Base-by-base conservation (phyloP, 2,113 vertebrate species). In the Phylloscopus trochilus region DNA sequence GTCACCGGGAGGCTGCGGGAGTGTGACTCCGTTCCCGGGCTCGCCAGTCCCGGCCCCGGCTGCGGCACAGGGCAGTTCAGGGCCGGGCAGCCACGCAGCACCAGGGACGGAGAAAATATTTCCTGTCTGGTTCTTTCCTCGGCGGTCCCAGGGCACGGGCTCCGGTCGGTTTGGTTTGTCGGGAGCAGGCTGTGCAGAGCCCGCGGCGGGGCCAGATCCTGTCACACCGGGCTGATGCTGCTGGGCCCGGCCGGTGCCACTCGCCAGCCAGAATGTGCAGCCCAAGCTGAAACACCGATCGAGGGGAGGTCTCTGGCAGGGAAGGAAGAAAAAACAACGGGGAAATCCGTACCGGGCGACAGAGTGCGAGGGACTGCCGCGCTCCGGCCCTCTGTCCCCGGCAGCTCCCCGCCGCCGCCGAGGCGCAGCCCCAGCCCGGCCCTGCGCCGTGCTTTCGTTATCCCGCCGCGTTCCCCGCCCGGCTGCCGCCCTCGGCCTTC, bases 371-470 rank as follows among this genome's bases (percentile, higher is more conserved):
- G 33, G 23, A 31, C 16, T 0, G 27, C 63, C 4, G 35, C 49
- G 7, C 30, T 11, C 31, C 18, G 8, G 24, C 55, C 30, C 55
- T 19, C 66, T 10, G 44, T 26, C 52, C 39, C 69, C 62, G 24
- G 8, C 22, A 37, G 28, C 6, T n/a, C 66, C 49, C 53, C 3
- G 19, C 18, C 6, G 8, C 27, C 5, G 20, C 78, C 17, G 37
- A 1, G 27, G 10, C 4, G 5, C 55, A 7, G n/a, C 67, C 56
- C 3, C 5, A 26, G 2, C 8, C 17, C 4, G 15, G 51, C 39
- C 62, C 72, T 15, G 30, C 7, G 60, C 0, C 33, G 7, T 19
- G 12, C 28, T 4, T 13, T 43, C 82, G 66, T 67, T 67, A 4
- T 59, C 58, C 8, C 73, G 2, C 4, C 9, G 11, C 41, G 18